Conservation (phyloP, 2,888 invertebrate genomes). For the Trichacis sp. region DNA sequence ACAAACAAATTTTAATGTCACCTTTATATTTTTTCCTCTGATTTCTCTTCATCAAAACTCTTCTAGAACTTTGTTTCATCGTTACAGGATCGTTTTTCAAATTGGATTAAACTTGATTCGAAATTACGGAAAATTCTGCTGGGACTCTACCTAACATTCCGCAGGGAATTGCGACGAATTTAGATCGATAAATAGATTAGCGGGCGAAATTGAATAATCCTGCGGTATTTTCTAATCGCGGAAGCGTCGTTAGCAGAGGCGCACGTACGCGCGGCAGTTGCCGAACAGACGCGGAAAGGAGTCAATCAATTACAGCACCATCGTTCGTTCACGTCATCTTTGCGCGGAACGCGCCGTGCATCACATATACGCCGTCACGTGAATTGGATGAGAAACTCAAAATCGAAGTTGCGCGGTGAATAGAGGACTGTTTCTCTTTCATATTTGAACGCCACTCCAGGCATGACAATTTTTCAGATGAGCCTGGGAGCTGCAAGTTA, state of each 20-base stretch:
- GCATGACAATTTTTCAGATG: conserved; percentile 24
- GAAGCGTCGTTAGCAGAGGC: background rate
- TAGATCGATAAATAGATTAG: conserved; percentile 1
- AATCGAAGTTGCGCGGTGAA: conserved; percentile 34
- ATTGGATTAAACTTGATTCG: too few species aligned
- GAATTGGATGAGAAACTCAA: conserved; percentile 14
- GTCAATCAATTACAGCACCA: conserved; percentile 16
- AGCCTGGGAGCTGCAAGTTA: conserved; percentile 21
- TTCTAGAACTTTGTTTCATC: too few species aligned
- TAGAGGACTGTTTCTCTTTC: conserved; percentile 45
- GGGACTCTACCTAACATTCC: too few species aligned
- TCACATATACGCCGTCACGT: background rate
- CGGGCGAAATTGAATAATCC: conserved; percentile 17
- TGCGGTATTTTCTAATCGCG: conserved; percentile 7
- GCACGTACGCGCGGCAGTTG: conserved; percentile 15
- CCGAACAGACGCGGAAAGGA: conserved; percentile 11
- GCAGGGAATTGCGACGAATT: background rate
- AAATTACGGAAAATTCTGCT: too few species aligned
- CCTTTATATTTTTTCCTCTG: too few species aligned
- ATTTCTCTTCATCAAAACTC: too few species aligned
- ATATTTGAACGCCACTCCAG: conserved; percentile 27
- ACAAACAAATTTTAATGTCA: too few species aligned
- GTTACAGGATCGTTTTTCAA: too few species aligned
- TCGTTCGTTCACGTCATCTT: conserved; percentile 5
- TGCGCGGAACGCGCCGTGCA: conserved; percentile 9